These are phyloP conservation scores for Dasypogon diadema DNA, from an alignment of 2,888 invertebrate genomes.

Conservation along the genomic window DNA sequence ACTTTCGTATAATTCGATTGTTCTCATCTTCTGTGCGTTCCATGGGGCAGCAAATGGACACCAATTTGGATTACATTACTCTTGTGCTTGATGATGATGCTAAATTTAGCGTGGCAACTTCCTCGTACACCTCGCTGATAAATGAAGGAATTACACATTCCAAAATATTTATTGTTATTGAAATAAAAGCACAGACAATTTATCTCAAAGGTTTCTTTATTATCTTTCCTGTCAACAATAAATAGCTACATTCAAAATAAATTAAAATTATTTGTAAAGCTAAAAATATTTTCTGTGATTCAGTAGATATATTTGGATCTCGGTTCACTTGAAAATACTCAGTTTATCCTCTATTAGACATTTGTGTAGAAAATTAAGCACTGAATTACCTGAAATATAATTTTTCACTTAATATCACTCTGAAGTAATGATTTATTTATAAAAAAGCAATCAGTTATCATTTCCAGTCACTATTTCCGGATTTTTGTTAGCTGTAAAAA, in stretches of 20 bases:
- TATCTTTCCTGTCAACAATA: slow-evolving; percentile 10
- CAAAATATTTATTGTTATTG: slow-evolving; percentile 21
- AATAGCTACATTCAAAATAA: background rate
- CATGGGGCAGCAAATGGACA: slow-evolving; percentile 20
- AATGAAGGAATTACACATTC: background rate
- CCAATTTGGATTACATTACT: slow-evolving; percentile 34
- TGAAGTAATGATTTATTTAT: background rate
- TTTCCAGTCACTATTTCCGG: background rate
- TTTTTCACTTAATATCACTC: slow-evolving; percentile 6
- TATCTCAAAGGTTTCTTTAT: slow-evolving; percentile 21
- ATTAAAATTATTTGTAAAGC: slow-evolving; percentile 21
- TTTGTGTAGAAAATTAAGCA: background rate
- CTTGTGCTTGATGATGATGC: slow-evolving; percentile 19
- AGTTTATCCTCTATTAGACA: no score
- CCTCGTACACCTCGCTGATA: slow-evolving; percentile 2
- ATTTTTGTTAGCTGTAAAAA: slow-evolving; percentile 29
- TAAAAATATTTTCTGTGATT: slow-evolving; percentile 42
- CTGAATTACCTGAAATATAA: no score
- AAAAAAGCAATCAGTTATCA: slow-evolving; percentile 44
- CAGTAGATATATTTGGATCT: slow-evolving; percentile 35
- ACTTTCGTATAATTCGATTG: slow-evolving; percentile 35
- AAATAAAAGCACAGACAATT: slow-evolving; percentile 18
- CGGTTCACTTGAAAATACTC: background rate
- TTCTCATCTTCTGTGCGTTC: slow-evolving; percentile 18
- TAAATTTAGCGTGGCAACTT: slow-evolving; percentile 31